Base-by-base conservation (phyloP, 1,140 invertebrate genomes). In the Anthonomus grandis region DNA sequence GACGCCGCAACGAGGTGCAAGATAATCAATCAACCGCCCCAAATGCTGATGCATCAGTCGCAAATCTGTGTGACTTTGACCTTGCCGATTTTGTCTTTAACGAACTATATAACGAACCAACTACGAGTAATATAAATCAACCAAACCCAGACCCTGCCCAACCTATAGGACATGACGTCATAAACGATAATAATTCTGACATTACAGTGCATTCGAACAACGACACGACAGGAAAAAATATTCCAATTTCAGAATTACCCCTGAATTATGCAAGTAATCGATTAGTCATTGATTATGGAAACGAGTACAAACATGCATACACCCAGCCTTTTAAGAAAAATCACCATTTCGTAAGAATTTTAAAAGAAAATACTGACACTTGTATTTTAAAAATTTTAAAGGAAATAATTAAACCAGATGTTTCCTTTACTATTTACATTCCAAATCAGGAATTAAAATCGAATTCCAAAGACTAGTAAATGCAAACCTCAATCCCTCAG, bases 1-100 rank as follows among this genome's bases (percentile, higher is more conserved):
- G 51, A 53, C 18, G 51, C 51, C 9, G 17, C 12, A 17, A 44
- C 19, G 10, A 27, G 4, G 22, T 12, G 5, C 4, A 47, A n/a
- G n/a, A n/a, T n/a, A n/a, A n/a, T n/a, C 72, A 76, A 15, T 57
- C 42, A 13, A 24, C n/a, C 8, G 37, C 21, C 5, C 45, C 42
- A 12, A 47, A 48, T 18, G 38, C 34, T 31, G 15, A 19, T 19
- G 25, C 36, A 10, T 10, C 15, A 12, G 22, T 37, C 13, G 51
- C 51, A 9, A 54, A 54, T 17, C n/a, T 50, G 6, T 17, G 12
- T 4, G 48, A 50, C 17, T 50, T 50, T 36, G n/a, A 25, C 24
- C 6, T 8, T 25, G 15, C 36, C 3, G 51, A 27, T 9, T 25
- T 27, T 10, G 9, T 4, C 10, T 27, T 27, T 4, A 47, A 27